These are phyloP conservation scores for Eriosoma lanigerum DNA, from an alignment of 1,140 invertebrate genomes.

Conservation along the genomic window DNA sequence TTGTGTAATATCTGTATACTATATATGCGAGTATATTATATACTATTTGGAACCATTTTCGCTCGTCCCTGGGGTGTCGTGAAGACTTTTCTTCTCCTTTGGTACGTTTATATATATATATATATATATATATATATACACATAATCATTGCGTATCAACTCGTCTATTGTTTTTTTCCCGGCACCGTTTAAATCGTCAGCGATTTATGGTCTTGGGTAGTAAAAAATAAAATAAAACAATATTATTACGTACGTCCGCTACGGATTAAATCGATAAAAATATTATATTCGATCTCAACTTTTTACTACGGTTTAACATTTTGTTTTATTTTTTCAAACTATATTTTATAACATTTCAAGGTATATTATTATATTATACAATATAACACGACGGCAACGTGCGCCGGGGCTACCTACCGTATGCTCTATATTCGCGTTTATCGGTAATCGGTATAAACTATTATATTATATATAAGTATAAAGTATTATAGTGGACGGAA, in stretches of 20 bases:
- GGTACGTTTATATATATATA: background rate
- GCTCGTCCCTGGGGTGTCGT: constrained; percentile 43
- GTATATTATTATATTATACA: too few relatives aligned
- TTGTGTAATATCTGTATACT: too few relatives aligned
- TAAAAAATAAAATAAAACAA: background rate
- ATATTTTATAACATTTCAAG: too few relatives aligned
- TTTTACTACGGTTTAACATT: background rate
- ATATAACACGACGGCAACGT: too few relatives aligned
- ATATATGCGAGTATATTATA: too few relatives aligned
- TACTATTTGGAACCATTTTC: constrained; percentile 44
- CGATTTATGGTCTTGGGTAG: constrained; percentile 20
- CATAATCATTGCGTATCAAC: constrained; percentile 47
- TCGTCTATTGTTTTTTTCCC: constrained; percentile 16
- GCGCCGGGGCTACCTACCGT: too few relatives aligned
- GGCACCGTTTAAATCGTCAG: constrained; percentile 47
- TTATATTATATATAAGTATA: too few relatives aligned
- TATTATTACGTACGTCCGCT: background rate
- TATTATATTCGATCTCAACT: constrained; percentile 8
- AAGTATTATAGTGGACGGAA: too few relatives aligned
- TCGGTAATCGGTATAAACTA: too few relatives aligned
- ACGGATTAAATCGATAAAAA: background rate
- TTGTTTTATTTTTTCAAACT: background rate
- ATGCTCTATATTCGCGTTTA: too few relatives aligned
- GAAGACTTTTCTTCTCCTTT: background rate
- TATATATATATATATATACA: constrained; percentile 8